Percentiles rank a stretch among this genome's conserved stretches.
These are phyloP conservation scores for Phthorimaea operculella DNA, from an alignment of 1,140 invertebrate genomes.

Conservation along the genomic window DNA sequence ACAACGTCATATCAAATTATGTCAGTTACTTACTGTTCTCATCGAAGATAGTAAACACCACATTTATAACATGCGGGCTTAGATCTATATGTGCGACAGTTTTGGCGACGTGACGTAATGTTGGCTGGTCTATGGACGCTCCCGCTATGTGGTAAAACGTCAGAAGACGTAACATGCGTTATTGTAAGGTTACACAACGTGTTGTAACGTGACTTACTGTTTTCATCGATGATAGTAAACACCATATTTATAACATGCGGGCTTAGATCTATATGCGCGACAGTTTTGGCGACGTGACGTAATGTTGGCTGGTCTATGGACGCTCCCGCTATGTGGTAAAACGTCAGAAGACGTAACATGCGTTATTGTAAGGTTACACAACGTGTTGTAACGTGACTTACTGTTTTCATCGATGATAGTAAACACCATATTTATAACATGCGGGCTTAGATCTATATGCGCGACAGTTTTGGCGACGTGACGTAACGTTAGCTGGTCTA, in stretches of 20 bases:
- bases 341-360: no score
- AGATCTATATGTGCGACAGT: conserved; percentile 97
- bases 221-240: conserved; percentile 98
- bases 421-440: conserved; percentile 97
- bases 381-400: no score
- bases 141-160: conserved; percentile 99
- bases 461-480: conserved; percentile 97
- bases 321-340: conserved; percentile 98
- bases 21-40: conserved; percentile 94
- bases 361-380: no score
- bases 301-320: conserved; percentile 96
- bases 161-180: no score
- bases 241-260: conserved; percentile 98
- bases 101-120: conserved; percentile 94
- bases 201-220: no score
- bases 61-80: conserved; percentile 94
- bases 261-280: conserved; percentile 92
- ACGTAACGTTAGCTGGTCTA: conserved; percentile 95
- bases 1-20: no score
- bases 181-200: no score
- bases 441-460: conserved; percentile 92
- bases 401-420: conserved; percentile 99
- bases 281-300: conserved; percentile 96
- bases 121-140: conserved; percentile 96
- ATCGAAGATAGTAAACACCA: conserved; percentile 99